These are phyloP conservation scores for Tringa solitaria DNA, from an alignment of 2,113 vertebrate species.

Conservation along the genomic window DNA sequence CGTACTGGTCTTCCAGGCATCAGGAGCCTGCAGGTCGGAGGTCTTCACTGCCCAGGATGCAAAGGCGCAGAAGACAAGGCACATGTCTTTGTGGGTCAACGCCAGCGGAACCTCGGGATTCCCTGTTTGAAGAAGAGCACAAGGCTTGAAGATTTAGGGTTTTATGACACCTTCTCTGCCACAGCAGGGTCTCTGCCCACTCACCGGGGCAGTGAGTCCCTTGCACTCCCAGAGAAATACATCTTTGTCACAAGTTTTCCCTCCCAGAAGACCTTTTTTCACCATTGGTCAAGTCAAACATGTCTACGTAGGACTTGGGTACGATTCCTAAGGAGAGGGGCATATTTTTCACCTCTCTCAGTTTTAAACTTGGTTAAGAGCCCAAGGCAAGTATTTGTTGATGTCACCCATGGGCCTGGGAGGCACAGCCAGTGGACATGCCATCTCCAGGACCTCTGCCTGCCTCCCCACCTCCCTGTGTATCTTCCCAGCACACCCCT, in stretches of 20 bases:
- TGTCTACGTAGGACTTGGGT: background rate
- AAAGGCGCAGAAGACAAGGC: constrained; percentile 92
- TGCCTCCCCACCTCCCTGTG: background rate
- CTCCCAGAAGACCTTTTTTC: background rate
- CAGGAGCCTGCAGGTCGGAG: constrained; percentile 83
- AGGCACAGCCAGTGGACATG: background rate
- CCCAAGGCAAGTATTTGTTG: no score
- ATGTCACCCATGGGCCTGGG: background rate
- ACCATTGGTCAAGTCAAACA: fast-evolving
- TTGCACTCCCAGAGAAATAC: background rate
- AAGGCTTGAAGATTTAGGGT: fast-evolving
- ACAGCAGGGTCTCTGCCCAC: no score
- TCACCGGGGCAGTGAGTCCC: fast-evolving
- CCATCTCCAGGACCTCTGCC: background rate
- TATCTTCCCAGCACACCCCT: background rate
- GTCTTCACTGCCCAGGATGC: constrained; percentile 94
- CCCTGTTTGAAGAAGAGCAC: constrained; percentile 14
- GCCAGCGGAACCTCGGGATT: background rate
- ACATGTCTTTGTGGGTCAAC: constrained; percentile 84
- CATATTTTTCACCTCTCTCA: fast-evolving
- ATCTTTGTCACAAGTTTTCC: background rate
- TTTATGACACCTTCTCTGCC: fast-evolving
- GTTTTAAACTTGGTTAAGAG: background rate
- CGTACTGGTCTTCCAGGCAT: constrained; percentile 94
- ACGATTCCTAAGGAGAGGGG: fast-evolving